Evolutionary conservation across 2,888 invertebrate species (phyloP).

Genomic region (Synergus japonicus): DNA sequence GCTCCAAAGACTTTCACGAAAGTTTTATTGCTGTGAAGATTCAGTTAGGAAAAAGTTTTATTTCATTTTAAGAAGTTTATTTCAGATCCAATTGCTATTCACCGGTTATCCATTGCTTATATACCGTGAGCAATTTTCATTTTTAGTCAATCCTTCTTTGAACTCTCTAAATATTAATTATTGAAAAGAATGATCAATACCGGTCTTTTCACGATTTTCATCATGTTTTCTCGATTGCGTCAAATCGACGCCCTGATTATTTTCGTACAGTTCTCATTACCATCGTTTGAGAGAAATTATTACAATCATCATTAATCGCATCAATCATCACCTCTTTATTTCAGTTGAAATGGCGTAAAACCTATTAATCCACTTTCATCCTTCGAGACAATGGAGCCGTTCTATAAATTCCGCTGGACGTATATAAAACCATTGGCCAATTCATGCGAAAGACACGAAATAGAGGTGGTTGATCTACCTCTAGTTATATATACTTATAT

Average conservation of each 20-base stretch:
- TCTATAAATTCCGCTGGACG: conserved; percentile 64
- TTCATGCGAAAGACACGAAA: conserved; percentile 43
- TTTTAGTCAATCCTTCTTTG: too few relatives aligned
- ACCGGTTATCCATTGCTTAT: too few relatives aligned
- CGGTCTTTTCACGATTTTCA: too few relatives aligned
- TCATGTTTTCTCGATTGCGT: too few relatives aligned
- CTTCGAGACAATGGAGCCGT: conserved; percentile 63
- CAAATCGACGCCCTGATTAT: too few relatives aligned
- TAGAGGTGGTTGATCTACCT: conserved; percentile 12
- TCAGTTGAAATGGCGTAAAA: conserved; percentile 45
- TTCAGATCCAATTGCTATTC: too few relatives aligned
- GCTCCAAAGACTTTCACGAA: background rate
- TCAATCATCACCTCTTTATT: conserved; percentile 26
- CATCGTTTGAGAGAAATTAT: background rate
- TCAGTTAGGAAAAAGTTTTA: background rate
- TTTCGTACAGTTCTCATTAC: background rate
- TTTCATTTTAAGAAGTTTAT: too few relatives aligned
- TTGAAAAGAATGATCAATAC: too few relatives aligned
- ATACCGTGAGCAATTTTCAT: too few relatives aligned
- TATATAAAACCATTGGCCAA: conserved; percentile 59
- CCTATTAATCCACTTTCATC: conserved; percentile 59
- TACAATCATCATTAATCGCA: conserved; percentile 24
- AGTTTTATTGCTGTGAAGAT: background rate
- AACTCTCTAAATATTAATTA: too few relatives aligned
- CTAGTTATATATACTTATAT: background rate